Conservation (phyloP, 64 coral and sea anemone species). For the Orbicella faveolata region DNA sequence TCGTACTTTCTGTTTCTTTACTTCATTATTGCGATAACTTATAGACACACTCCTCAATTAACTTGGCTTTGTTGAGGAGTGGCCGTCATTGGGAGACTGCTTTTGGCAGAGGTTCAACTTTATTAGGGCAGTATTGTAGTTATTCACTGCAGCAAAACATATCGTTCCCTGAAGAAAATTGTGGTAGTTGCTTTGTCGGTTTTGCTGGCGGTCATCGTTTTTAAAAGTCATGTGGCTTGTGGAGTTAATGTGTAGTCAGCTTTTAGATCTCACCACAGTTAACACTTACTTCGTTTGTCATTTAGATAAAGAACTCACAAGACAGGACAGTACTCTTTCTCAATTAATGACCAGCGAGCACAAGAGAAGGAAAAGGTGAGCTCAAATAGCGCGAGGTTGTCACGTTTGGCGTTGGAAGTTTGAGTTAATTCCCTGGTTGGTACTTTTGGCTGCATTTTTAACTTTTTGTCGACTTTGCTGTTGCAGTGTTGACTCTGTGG, state of each 20-base stretch:
- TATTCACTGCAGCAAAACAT: no score
- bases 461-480: not conserved
- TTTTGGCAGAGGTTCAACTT: no score
- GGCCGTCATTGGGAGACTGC: no score
- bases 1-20: not conserved
- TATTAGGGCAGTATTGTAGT: no score
- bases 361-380: constrained; percentile 88
- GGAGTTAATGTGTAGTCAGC: not conserved
- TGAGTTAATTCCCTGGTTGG: not conserved
- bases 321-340: constrained; percentile 87
- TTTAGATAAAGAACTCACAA: constrained; percentile 75
- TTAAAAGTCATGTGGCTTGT: not conserved
- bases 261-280: not conserved
- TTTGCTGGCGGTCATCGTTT: not conserved
- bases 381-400: not conserved
- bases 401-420: not conserved
- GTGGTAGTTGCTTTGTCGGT: not conserved
- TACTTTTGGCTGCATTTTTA: not conserved
- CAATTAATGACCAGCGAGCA: constrained; percentile 91
- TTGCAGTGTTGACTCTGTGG: constrained; percentile 78
- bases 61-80: no score
- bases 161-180: not conserved
- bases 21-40: not conserved
- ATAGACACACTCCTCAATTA: not conserved
- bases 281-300: not conserved